phyloP scores from a whole-genome alignment of 2,797 vertebrate species.

The Liasis olivaceus region DNA sequence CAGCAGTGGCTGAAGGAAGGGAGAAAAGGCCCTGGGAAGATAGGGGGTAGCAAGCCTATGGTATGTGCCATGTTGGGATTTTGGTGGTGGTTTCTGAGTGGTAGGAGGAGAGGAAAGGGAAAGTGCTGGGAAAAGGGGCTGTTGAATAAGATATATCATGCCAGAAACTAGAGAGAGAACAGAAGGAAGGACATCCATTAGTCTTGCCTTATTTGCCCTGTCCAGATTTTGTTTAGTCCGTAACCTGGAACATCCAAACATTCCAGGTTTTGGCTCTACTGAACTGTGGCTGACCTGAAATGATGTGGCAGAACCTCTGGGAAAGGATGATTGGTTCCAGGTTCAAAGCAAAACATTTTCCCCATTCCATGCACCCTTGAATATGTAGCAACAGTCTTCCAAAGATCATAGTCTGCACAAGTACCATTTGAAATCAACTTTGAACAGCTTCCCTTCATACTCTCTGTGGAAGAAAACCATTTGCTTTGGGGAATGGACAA shows the following conservation, averaged over 20 bases:
- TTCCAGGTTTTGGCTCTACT: too few relatives aligned
- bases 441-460: background rate
- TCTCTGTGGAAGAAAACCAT: background rate
- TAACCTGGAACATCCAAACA: too few relatives aligned
- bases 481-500: background rate
- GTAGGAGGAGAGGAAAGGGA: background rate
- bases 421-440: background rate
- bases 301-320: too few relatives aligned
- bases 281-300: too few relatives aligned
- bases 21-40: background rate
- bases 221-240: too few relatives aligned
- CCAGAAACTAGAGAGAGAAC: background rate
- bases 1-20: background rate
- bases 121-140: background rate
- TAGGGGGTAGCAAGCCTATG: background rate
- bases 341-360: background rate
- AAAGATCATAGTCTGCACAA: conserved; percentile 21
- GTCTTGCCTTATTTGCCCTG: too few relatives aligned
- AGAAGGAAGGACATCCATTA: background rate
- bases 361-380: background rate
- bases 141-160: background rate
- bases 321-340: too few relatives aligned
- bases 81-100: background rate
- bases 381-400: conserved; percentile 7
- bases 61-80: background rate